These are phyloP conservation scores for Helobdella robusta DNA, from an alignment of 2,888 invertebrate genomes.

Conservation along the genomic window DNA sequence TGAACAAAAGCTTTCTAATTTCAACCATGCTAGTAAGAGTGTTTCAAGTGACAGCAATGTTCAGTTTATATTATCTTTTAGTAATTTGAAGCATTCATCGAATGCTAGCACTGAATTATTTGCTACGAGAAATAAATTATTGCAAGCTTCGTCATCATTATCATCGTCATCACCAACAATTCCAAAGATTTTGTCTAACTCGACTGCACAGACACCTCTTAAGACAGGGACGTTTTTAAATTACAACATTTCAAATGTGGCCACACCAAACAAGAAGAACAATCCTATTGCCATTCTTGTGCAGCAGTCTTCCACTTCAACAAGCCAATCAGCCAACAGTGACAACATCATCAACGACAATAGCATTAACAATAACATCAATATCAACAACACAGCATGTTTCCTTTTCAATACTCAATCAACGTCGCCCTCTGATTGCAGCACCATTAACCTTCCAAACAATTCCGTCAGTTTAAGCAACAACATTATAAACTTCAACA, in stretches of 20 bases:
- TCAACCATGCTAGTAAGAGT: not conserved
- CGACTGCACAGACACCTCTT: not conserved
- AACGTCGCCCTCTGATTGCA: no score
- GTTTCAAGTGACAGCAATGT: not conserved
- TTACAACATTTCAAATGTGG: not conserved
- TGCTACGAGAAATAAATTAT: no score
- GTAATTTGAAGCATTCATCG: no score
- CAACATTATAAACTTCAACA: not conserved
- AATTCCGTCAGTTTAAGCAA: not conserved
- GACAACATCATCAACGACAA: not conserved
- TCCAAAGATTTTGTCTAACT: not conserved
- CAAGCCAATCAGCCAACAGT: not conserved
- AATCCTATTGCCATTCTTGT: not conserved
- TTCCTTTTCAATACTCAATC: not conserved
- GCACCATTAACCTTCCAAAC: no score
- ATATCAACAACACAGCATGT: constrained; percentile 6
- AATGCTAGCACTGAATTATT: no score
- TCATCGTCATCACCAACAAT: not conserved
- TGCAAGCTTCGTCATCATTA: no score
- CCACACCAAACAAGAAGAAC: not conserved
- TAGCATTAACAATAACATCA: constrained; percentile 3
- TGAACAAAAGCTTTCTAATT: not conserved
- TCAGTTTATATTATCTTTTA: not conserved
- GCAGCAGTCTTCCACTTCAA: not conserved
- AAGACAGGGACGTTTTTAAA: not conserved